Evolutionary conservation across 2,113 vertebrate species (phyloP).

Genomic region (Corythornis cristatus): DNA sequence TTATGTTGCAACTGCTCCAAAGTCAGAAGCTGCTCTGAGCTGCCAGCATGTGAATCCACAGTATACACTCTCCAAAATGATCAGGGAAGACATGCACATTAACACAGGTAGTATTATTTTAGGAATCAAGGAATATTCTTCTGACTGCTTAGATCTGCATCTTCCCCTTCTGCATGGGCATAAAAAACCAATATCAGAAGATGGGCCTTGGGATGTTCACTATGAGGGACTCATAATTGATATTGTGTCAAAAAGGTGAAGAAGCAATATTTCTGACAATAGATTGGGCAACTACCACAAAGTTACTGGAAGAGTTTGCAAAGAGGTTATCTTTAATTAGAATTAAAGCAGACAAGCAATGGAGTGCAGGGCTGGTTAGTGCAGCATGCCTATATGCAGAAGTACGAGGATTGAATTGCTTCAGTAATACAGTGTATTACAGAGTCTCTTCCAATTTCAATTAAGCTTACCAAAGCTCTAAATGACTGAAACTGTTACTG

Average conservation of each 20-base stretch:
- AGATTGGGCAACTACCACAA: not conserved
- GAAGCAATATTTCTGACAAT: not conserved
- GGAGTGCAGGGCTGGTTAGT: not conserved
- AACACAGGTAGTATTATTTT: not conserved
- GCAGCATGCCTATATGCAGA: accelerated
- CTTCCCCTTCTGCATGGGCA: not conserved
- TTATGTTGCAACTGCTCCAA: too few species aligned
- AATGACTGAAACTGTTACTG: not conserved
- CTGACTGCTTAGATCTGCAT: not conserved
- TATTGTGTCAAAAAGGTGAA: not conserved
- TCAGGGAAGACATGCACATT: not conserved
- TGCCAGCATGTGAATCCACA: too few species aligned
- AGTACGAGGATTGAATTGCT: not conserved
- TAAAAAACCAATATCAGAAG: not conserved
- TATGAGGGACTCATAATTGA: not conserved
- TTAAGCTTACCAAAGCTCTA: not conserved
- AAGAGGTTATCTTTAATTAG: not conserved
- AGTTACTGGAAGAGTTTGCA: not conserved
- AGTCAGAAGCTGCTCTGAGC: too few species aligned
- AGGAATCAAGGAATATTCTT: not conserved
- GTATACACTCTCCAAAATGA: not conserved
- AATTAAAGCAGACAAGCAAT: not conserved
- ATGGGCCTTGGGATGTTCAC: not conserved
- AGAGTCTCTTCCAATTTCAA: not conserved
- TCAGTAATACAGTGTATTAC: not conserved